Evolutionary conservation across 2,113 vertebrate genomes (phyloP).

Genomic region (Neodontobutis hainanensis): DNA sequence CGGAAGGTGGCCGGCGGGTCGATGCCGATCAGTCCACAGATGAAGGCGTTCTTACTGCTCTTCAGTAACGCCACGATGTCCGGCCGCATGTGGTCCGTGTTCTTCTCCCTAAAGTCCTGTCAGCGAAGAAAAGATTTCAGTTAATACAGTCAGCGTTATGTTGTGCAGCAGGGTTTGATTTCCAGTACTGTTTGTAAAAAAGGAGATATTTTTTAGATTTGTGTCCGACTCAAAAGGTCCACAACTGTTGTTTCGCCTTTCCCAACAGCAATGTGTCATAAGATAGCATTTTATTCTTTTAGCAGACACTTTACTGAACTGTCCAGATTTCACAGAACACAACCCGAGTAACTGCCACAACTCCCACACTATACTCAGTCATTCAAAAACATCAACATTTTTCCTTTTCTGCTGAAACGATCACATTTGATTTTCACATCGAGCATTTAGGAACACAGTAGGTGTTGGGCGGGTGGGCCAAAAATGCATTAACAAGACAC

Average conservation of each 20-base stretch:
- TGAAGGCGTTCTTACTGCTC: conserved; percentile 94
- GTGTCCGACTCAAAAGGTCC: no score
- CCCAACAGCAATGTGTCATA: not conserved
- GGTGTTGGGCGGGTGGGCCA: not conserved
- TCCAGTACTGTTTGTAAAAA: not conserved
- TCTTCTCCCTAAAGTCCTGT: conserved; percentile 98
- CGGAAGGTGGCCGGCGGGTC: conserved; percentile 94
- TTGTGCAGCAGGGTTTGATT: not conserved
- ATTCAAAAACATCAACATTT: not conserved
- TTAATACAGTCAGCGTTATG: not conserved
- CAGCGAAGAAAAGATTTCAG: not conserved
- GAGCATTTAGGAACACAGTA: no score
- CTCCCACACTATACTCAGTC: not conserved
- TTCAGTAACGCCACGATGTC: conserved; percentile 95
- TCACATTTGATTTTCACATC: no score
- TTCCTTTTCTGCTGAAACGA: no score
- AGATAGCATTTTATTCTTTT: not conserved
- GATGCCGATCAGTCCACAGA: conserved; percentile 93
- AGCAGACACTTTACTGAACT: not conserved
- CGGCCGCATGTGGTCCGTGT: conserved; percentile 97
- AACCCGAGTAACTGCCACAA: not conserved
- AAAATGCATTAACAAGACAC: not conserved
- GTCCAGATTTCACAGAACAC: not conserved
- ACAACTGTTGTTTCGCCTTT: not conserved
- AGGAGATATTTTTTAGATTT: no score